Percentiles rank a stretch among this genome's conserved stretches.
These are phyloP conservation scores for Rhabdomys pumilio DNA, from an alignment of 2,797 vertebrate genomes.

Conservation along the genomic window DNA sequence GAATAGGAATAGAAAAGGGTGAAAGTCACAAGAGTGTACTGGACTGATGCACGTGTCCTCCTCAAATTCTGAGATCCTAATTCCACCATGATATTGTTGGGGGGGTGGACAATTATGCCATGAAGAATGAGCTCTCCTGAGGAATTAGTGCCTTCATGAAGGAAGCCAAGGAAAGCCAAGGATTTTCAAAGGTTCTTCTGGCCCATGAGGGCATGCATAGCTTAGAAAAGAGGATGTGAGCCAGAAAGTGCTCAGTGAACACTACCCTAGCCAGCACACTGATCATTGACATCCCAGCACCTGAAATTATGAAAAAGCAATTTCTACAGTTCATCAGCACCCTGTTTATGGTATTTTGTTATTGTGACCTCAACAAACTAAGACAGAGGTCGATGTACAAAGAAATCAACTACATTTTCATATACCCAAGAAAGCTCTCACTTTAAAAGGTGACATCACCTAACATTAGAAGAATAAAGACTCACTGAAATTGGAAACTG, in stretches of 20 bases:
- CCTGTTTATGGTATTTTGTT: not conserved
- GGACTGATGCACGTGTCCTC: not conserved
- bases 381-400: not conserved
- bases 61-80: not conserved
- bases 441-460: not conserved
- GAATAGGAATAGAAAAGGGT: not conserved
- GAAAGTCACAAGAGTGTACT: not conserved
- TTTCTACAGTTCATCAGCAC: not conserved
- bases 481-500: conserved; percentile 9
- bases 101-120: not conserved
- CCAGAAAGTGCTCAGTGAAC: not conserved
- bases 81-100: not conserved
- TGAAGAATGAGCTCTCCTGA: not conserved
- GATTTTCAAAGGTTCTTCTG: not conserved
- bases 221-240: not conserved
- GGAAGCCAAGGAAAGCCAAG: not conserved
- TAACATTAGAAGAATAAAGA: not conserved
- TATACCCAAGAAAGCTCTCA: not conserved
- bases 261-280: not conserved
- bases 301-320: not conserved
- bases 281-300: not conserved
- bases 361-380: not conserved
- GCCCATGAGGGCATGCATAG: not conserved
- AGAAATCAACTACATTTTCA: not conserved
- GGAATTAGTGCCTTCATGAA: not conserved